These are phyloP conservation scores for Drosophila kanapiae DNA, from an alignment of 1,140 invertebrate species.

Conservation along the genomic window DNA sequence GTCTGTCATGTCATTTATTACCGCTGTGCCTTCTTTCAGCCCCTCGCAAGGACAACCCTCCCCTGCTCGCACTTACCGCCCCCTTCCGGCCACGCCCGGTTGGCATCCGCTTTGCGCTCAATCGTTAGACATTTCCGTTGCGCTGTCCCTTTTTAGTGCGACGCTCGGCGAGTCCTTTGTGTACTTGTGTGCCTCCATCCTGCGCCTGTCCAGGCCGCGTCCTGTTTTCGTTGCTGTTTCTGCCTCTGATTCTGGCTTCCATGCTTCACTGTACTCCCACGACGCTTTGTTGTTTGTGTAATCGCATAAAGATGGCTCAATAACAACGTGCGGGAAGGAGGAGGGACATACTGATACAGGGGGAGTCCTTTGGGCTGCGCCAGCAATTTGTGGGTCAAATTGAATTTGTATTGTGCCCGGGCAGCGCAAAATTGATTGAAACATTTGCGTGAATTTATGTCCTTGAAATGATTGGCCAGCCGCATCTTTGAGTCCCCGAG, in stretches of 20 bases:
- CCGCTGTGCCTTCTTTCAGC: slow-evolving; percentile 37
- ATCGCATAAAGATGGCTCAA: slow-evolving; percentile 81
- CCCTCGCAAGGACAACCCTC: neutral
- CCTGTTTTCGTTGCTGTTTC: slow-evolving; percentile 24
- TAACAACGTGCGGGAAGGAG: slow-evolving; percentile 56
- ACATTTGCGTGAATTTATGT: slow-evolving; percentile 83
- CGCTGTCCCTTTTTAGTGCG: slow-evolving; percentile 76
- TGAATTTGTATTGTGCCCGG: slow-evolving; percentile 80
- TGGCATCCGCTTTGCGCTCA: slow-evolving; percentile 70
- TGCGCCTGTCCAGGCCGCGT: slow-evolving; percentile 28
- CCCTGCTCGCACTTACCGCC: neutral
- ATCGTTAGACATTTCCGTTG: slow-evolving; percentile 82
- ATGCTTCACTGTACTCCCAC: slow-evolving; percentile 35
- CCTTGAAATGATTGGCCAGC: slow-evolving; percentile 79
- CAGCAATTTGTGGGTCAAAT: slow-evolving; percentile 82
- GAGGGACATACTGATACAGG: neutral
- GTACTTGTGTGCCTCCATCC: slow-evolving; percentile 35
- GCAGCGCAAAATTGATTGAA: slow-evolving; percentile 79
- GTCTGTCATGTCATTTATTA: slow-evolving; percentile 80
- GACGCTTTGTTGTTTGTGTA: slow-evolving; percentile 68
- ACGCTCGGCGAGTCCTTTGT: slow-evolving; percentile 68
- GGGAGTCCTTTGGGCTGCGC: slow-evolving; percentile 55
- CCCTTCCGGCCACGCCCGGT: slow-evolving; percentile 39
- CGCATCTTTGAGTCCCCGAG: slow-evolving; percentile 58
- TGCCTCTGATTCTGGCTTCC: neutral